Evolutionary conservation across 2,797 vertebrate species (phyloP).

Genomic region (Micropoecilia bifurca): DNA sequence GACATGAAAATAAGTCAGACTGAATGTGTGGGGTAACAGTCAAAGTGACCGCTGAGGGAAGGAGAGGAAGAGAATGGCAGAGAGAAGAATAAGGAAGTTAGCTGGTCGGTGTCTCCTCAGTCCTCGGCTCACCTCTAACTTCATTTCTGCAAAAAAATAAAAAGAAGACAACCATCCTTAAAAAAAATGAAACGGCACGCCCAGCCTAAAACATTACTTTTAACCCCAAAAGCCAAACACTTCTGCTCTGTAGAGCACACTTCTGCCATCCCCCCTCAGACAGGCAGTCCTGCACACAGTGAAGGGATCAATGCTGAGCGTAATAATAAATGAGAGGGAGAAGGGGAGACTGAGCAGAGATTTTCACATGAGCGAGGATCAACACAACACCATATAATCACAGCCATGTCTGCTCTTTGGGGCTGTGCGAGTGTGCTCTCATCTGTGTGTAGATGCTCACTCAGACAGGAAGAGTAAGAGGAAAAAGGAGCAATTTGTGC

Average conservation of each 20-base stretch:
- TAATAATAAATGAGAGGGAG: slow-evolving; percentile 74
- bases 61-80: slow-evolving; percentile 28
- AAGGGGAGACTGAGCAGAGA: slow-evolving; percentile 73
- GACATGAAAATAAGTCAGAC: slow-evolving; percentile 38
- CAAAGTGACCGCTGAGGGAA: slow-evolving; percentile 27
- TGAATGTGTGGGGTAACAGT: slow-evolving; percentile 42
- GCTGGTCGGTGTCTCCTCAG: slow-evolving; percentile 18
- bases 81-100: slow-evolving; percentile 51
- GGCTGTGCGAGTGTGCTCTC: slow-evolving; percentile 39
- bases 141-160: slow-evolving; percentile 74
- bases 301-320: slow-evolving; percentile 72
- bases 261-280: slow-evolving; percentile 67
- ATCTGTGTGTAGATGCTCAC: slow-evolving; percentile 31
- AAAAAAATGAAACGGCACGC: slow-evolving; percentile 39
- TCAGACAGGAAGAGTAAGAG: slow-evolving; percentile 21
- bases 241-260: slow-evolving; percentile 39
- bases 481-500: slow-evolving; percentile 32
- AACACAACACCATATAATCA: slow-evolving; percentile 55
- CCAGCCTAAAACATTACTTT: slow-evolving; percentile 18
- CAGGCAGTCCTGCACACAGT: slow-evolving; percentile 76
- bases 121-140: slow-evolving; percentile 38
- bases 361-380: slow-evolving; percentile 81
- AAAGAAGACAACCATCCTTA: slow-evolving; percentile 76
- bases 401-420: slow-evolving; percentile 54
- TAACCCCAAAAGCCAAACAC: slow-evolving; percentile 45